Percentiles rank a stretch among this genome's conserved stretches.
Evolutionary conservation across 2,888 invertebrate genomes (phyloP).

Genomic region (Biston stratarius): DNA sequence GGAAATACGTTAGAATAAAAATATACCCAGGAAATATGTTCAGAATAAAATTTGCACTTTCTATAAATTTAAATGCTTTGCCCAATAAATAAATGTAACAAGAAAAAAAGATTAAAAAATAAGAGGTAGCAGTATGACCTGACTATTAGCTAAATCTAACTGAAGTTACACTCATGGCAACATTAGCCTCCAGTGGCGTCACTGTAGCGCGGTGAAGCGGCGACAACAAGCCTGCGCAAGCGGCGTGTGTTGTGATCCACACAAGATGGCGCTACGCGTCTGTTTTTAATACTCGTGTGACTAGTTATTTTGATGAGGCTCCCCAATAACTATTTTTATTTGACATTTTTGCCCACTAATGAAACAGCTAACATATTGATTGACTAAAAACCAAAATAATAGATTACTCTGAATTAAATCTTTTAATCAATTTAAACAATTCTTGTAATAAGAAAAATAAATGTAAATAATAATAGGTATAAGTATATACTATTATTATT

Average conservation of each 20-base stretch:
- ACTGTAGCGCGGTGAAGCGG: constrained; percentile 50
- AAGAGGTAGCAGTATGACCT: not conserved
- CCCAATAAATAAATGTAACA: too few species aligned
- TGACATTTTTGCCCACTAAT: not conserved
- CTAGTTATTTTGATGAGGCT: constrained; percentile 30
- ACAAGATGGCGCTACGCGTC: constrained; percentile 47
- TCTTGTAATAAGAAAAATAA: too few species aligned
- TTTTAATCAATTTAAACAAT: too few species aligned
- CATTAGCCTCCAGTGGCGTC: constrained; percentile 30
- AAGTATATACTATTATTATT: too few species aligned
- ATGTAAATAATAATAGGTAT: too few species aligned
- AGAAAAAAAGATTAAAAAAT: too few species aligned
- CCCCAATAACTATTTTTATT: constrained; percentile 26
- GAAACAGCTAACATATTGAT: not conserved
- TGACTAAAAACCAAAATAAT: not conserved
- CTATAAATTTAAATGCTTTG: too few species aligned
- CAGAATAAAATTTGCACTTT: too few species aligned
- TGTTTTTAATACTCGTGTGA: constrained; percentile 23
- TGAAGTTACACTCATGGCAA: not conserved
- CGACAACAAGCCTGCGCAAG: constrained; percentile 54
- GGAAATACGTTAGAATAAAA: too few species aligned
- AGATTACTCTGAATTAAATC: not conserved
- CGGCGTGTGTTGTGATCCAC: constrained; percentile 41
- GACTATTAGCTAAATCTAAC: not conserved
- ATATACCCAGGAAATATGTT: too few species aligned